Conservation (phyloP, 1,140 invertebrate genomes). For the Brachionus plicatilis region DNA sequence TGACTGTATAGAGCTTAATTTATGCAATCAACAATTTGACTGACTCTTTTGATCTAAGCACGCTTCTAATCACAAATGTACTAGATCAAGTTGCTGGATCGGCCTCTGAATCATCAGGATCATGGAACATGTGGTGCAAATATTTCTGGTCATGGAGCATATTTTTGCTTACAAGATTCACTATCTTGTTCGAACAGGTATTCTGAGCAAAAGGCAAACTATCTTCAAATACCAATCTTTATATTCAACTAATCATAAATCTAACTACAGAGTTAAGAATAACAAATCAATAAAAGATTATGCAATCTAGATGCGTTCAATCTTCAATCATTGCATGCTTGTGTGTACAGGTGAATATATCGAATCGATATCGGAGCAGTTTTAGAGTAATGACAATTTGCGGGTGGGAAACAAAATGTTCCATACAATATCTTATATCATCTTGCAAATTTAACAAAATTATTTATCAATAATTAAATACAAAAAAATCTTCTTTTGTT, state of each 20-base stretch:
- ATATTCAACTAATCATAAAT: neutral
- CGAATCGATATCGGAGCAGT: neutral
- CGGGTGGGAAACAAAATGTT: conserved; percentile 21
- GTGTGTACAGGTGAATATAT: neutral
- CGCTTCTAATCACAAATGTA: neutral
- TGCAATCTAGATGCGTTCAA: neutral
- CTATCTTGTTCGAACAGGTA: neutral
- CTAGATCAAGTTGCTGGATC: too few relatives aligned
- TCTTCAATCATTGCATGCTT: neutral
- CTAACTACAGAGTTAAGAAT: neutral
- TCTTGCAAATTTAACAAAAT: neutral
- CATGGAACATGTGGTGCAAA: too few relatives aligned
- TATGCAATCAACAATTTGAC: neutral
- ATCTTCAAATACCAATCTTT: neutral
- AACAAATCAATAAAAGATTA: neutral
- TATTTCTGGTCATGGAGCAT: too few relatives aligned
- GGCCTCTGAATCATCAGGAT: too few relatives aligned
- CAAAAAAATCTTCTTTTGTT: neutral
- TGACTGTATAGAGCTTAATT: neutral
- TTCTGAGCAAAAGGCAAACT: neutral
- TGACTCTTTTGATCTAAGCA: neutral
- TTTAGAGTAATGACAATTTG: conserved; percentile 17
- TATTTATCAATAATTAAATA: neutral
- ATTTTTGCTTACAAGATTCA: neutral
- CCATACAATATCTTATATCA: neutral